These are phyloP conservation scores for Dendropsophus ebraccatus DNA, from an alignment of 2,113 vertebrate species.

Conservation along the genomic window DNA sequence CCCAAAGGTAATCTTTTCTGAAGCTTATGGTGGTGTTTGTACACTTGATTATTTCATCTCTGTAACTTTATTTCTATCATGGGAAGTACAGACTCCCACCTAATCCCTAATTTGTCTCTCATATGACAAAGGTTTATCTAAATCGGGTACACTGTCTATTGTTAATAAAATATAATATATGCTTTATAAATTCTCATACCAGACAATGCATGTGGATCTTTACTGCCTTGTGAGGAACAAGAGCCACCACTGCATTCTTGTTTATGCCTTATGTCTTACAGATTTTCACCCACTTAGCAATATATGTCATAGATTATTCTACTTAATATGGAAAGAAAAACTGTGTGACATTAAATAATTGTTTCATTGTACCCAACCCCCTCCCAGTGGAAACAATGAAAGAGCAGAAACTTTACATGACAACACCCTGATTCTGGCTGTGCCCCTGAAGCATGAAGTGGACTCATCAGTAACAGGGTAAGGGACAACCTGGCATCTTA, in stretches of 20 bases:
- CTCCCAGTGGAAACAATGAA: conserved; percentile 85
- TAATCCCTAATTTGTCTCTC: too few species aligned
- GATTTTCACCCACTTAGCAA: neutral
- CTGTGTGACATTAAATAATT: conserved; percentile 7
- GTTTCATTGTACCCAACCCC: conserved; percentile 59
- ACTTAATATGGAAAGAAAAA: neutral
- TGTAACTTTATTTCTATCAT: too few species aligned
- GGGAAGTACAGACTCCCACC: too few species aligned
- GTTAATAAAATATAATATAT: too few species aligned
- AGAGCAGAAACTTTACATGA: conserved; percentile 79
- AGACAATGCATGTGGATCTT: neutral
- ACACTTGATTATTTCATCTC: neutral
- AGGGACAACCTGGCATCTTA: conserved; percentile 62
- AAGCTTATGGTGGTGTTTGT: neutral
- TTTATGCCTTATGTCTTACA: neutral
- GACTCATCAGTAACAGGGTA: conserved; percentile 92
- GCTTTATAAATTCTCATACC: too few species aligned
- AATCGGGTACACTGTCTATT: too few species aligned
- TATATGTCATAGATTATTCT: neutral
- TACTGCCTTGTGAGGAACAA: neutral
- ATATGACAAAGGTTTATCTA: too few species aligned
- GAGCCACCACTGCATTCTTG: neutral
- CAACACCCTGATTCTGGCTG: conserved; percentile 83
- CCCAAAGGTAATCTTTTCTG: conserved; percentile 81
- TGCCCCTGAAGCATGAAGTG: conserved; percentile 91